These are phyloP conservation scores for Harpalus rubripes DNA, from an alignment of 2,888 invertebrate species.

Conservation along the genomic window DNA sequence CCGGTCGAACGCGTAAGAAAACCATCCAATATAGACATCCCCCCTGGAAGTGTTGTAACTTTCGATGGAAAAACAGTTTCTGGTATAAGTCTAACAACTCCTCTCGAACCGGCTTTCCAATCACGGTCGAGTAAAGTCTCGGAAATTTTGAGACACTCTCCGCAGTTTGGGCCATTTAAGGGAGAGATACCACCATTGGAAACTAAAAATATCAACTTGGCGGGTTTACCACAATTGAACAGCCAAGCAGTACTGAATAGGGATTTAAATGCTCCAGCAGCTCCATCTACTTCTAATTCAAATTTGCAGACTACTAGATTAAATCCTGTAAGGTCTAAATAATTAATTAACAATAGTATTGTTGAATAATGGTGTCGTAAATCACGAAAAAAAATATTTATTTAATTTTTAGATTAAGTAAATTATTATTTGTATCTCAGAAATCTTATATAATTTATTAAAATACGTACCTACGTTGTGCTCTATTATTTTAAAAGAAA, in stretches of 20 bases:
- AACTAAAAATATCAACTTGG: slow-evolving; percentile 76
- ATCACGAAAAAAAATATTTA: too few relatives aligned
- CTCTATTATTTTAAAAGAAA: too few relatives aligned
- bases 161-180: slow-evolving; percentile 87
- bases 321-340: slow-evolving; percentile 75
- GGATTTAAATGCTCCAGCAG: slow-evolving; percentile 73
- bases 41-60: slow-evolving; percentile 83
- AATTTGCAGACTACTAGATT: slow-evolving; percentile 76
- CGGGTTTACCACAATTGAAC: slow-evolving; percentile 74
- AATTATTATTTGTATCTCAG: too few relatives aligned
- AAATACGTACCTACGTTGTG: too few relatives aligned
- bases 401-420: too few relatives aligned
- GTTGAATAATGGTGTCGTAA: too few relatives aligned
- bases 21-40: slow-evolving; percentile 78
- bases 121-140: slow-evolving; percentile 79
- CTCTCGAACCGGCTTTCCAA: slow-evolving; percentile 71
- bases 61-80: slow-evolving; percentile 88
- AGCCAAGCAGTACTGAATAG: slow-evolving; percentile 73
- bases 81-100: slow-evolving; percentile 81
- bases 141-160: slow-evolving; percentile 81
- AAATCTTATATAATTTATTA: too few relatives aligned
- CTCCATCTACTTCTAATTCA: slow-evolving; percentile 67
- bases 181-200: slow-evolving; percentile 85
- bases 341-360: neutral
- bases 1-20: slow-evolving; percentile 70